Base-by-base conservation (phyloP, 1,140 invertebrate species). In the Cydia strobilella region DNA sequence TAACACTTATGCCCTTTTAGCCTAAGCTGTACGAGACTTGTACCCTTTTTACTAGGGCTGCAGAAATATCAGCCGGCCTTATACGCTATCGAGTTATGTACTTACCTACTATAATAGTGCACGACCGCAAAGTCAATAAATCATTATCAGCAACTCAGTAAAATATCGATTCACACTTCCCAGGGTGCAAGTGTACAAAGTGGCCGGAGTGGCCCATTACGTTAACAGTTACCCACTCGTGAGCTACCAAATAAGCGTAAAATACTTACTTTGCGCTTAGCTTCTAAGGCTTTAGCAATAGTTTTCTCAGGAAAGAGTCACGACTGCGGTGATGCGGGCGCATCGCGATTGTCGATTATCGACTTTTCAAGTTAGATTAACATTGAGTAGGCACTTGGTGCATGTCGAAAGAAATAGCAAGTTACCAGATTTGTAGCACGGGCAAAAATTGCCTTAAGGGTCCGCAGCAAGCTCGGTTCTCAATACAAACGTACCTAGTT, bases 171-270 rank as follows among this genome's bases (percentile, higher is more conserved):
- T 81, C 77, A 75, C 81, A 84, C 79, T 83, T 83, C 81, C 77
- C 80, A 80, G 72, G 79, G 76, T 80, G 80, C 81, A 76, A 79
- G 35, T 39, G 7, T 80, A 15, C 12, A 15, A 45, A 45, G 42
- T 45, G 42, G 42, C 42, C 12, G 3, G 15, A 45, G 42, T 45
- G 42, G 42, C 42, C 42, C 13, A 45, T 86, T 80, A 81, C 81
- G 80, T 82, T 85, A 85, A 88, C 85, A 80, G 86, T 89, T 88
- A 90, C 81, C 82, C 82, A 81, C 80, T 88, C 86, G 86, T 87
- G 83, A 87, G 80, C 84, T 84, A 84, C 86, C 85, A 88, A 88
- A 88, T 84, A 88, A 83, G 84, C 82, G 77, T 77, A 74, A 42
- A 79, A 75, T 80, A 51, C 48, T 51, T 15, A 82, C 51, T 59